Conservation (phyloP, 1,140 invertebrate genomes). For the Tribolium madens region DNA sequence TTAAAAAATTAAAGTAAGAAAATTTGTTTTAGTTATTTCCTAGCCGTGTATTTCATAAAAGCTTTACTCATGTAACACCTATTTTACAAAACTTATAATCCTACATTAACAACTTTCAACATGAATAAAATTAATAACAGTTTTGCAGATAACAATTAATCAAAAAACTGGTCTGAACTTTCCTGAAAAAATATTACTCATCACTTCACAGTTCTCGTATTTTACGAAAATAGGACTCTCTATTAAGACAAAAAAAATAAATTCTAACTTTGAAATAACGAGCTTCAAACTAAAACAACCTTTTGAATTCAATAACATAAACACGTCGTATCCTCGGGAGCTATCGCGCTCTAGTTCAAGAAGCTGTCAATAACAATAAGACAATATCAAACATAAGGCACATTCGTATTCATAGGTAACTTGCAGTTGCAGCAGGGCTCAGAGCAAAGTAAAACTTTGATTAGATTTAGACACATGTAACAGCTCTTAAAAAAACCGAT, state of each 20-base stretch:
- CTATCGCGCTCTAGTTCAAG: not conserved
- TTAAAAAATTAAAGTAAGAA: constrained; percentile 7
- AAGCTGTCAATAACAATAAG: not conserved
- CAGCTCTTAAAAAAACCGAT: too few species aligned
- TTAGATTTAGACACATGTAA: not conserved
- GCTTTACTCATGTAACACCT: not conserved
- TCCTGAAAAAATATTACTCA: constrained; percentile 17
- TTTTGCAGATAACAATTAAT: constrained; percentile 17
- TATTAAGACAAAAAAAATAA: too few species aligned
- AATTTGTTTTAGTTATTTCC: constrained; percentile 22
- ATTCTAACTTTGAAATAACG: too few species aligned
- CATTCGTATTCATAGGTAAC: not conserved
- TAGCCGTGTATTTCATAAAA: not conserved
- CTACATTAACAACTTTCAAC: too few species aligned
- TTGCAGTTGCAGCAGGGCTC: not conserved
- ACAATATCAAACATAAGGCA: not conserved
- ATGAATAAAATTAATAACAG: not conserved
- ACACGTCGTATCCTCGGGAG: not conserved
- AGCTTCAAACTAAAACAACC: not conserved
- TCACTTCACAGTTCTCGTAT: not conserved
- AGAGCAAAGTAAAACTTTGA: not conserved
- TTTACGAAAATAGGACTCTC: not conserved
- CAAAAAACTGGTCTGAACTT: not conserved
- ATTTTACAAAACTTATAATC: not conserved
- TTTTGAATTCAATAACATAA: not conserved